Conservation (phyloP, 2,797 vertebrate genomes). For the Tragopan temminckii region DNA sequence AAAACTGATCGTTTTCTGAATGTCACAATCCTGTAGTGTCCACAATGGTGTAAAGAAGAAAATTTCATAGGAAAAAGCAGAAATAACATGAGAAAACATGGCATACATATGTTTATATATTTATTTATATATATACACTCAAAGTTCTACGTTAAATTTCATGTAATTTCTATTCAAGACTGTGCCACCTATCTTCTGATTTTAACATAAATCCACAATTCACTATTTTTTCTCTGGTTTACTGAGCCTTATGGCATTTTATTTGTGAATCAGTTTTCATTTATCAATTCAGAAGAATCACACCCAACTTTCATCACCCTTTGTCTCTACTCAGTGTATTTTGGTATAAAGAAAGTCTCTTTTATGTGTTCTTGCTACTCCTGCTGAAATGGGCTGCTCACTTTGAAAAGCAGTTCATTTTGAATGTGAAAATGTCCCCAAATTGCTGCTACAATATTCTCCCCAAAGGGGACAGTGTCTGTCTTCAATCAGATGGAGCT, state of each 20-base stretch:
- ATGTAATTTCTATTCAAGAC: neutral
- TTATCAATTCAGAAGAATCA: neutral
- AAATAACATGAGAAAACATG: neutral
- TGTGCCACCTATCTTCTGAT: conserved; percentile 12
- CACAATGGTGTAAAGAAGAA: neutral
- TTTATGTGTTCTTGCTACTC: neutral
- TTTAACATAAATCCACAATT: conserved; percentile 23
- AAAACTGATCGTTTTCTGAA: neutral
- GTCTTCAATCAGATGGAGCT: neutral
- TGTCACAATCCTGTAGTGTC: neutral
- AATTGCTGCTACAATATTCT: neutral
- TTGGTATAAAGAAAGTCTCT: neutral
- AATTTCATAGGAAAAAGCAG: neutral
- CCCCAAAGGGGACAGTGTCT: neutral
- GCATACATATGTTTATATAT: neutral
- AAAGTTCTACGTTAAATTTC: conserved; percentile 15
- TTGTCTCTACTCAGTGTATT: neutral
- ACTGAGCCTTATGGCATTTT: conserved; percentile 23
- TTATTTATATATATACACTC: neutral
- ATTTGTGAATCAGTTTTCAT: conserved; percentile 42
- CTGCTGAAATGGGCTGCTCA: neutral
- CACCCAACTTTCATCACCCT: neutral
- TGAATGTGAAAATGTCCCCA: rapidly evolving
- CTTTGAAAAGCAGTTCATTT: neutral
- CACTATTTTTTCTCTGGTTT: neutral